Conservation (phyloP, 2,888 invertebrate genomes). For the Carpatolechia fugitivella region DNA sequence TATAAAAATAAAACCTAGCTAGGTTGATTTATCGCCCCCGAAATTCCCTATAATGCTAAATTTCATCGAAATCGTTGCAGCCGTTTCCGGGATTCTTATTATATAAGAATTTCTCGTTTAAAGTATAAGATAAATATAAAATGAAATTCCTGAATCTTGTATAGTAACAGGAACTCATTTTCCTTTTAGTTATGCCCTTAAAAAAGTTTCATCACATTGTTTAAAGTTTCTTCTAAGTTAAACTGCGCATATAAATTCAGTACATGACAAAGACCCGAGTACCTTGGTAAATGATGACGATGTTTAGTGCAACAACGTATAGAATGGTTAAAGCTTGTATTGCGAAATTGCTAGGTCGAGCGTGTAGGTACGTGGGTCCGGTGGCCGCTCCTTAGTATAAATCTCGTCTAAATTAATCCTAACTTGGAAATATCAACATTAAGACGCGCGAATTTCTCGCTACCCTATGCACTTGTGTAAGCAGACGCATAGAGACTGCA, state of each 20-base stretch:
- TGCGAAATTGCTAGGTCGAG: conserved; percentile 30
- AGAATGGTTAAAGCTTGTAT: conserved; percentile 23
- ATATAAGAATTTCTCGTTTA: no score
- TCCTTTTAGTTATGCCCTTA: neutral
- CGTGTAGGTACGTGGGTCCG: conserved; percentile 20
- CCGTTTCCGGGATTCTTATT: no score
- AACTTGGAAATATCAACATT: conserved; percentile 4
- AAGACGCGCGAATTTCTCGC: neutral
- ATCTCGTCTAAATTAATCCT: conserved; percentile 8
- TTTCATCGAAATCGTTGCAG: no score
- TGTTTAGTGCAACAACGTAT: neutral
- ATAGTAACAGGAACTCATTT: no score
- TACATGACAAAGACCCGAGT: conserved; percentile 1
- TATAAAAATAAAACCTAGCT: no score
- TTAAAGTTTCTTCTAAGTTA: neutral
- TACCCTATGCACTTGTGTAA: neutral
- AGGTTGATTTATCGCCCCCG: no score
- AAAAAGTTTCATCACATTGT: neutral
- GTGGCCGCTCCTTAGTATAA: conserved; percentile 12
- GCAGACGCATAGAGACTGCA: no score
- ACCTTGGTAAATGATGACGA: neutral
- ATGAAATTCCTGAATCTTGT: no score
- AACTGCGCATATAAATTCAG: neutral
- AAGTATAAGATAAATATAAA: no score
- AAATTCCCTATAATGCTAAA: no score